Evolutionary conservation across 2,797 vertebrate species (phyloP), one percentile per base, ranked within the genome.

Genomic region (Vultur gryphus): DNA sequence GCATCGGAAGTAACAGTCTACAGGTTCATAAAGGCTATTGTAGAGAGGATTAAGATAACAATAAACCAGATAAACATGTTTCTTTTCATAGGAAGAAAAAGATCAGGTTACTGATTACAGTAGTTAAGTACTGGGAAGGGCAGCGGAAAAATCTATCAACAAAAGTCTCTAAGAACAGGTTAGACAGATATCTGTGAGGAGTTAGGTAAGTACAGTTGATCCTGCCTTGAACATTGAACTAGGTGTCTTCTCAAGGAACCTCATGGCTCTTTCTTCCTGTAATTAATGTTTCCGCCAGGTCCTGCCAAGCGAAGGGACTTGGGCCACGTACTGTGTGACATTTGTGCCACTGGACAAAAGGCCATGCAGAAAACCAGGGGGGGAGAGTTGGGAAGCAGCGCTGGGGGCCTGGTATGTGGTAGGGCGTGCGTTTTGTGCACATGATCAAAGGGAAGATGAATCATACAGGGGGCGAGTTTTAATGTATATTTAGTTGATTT

Each of bases 381-480:
- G 16, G 8, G 16, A 46, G 52, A 33, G n/a, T 3, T 55, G n/a
- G 57, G 62, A 69, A 83, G 49, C 31, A 21, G 51, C 0, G 2
- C n/a, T 1, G 1, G n/a, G 7, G 24, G 9, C 33, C 1, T 0
- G 14, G 15, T 49, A 20, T 41, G 46, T 61, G 71, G 41, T 18
- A 28, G 21, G 29, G 33, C 35, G 10, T 51, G 12, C 2, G 3
- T 70, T 65, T 49, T 54, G 57, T 51, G 46, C 64, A 29, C 58
- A 7, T 44, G 41, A 71, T 55, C 44, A n/a, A 87, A 79, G 24
- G 28, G 44, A 75, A 83, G 57, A 39, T 49, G 29, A 80, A 59
- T 80, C 39, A 49, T 31, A 37, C 1, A 0, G n/a, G 6, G 43
- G 4, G 3, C 2, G 16, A 72, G 16, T 81, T 88, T 66, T 62